A percentile compares a stretch with the other conserved stretches of the same genome.
phyloP scores from a whole-genome alignment of 2,113 vertebrate genomes.

The Phaethon lepturus region DNA sequence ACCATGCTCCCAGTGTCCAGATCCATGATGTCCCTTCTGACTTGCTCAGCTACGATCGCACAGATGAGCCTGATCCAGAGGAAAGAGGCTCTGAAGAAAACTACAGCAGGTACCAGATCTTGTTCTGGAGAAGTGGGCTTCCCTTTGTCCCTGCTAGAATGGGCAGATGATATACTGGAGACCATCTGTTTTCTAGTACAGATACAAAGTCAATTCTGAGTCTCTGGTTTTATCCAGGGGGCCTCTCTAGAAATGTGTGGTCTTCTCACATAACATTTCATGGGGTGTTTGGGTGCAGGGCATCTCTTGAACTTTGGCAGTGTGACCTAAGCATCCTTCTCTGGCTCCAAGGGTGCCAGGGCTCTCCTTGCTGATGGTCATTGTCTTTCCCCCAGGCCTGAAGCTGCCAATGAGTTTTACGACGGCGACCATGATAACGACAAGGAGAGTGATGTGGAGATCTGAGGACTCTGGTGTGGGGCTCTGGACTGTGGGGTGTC shows the following conservation, averaged over 20 bases:
- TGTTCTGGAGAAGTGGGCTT: neutral
- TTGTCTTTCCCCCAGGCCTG: slow-evolving; percentile 83
- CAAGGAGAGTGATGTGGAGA: slow-evolving; percentile 98
- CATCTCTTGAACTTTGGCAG: neutral
- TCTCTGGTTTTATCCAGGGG: neutral
- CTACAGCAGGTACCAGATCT: slow-evolving; percentile 85
- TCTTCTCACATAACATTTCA: neutral
- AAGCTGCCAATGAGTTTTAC: slow-evolving; percentile 94
- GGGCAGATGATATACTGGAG: neutral
- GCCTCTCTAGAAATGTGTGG: neutral
- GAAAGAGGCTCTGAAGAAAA: slow-evolving; percentile 93
- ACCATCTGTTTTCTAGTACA: neutral
- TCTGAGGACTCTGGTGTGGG: slow-evolving; percentile 76
- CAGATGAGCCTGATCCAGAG: slow-evolving; percentile 92
- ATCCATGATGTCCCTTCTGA: slow-evolving; percentile 97
- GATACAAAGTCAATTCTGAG: neutral
- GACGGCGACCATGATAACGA: slow-evolving; percentile 98
- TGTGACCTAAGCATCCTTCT: neutral
- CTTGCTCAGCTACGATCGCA: slow-evolving; percentile 92
- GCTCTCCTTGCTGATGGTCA: neutral
- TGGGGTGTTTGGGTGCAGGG: neutral
- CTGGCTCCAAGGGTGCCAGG: neutral
- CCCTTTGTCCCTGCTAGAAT: neutral
- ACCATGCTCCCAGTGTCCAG: slow-evolving; percentile 97
- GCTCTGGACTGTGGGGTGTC: neutral